Evolutionary conservation across 2,797 vertebrate species (phyloP).

Genomic region (Buceros bicornis): DNA sequence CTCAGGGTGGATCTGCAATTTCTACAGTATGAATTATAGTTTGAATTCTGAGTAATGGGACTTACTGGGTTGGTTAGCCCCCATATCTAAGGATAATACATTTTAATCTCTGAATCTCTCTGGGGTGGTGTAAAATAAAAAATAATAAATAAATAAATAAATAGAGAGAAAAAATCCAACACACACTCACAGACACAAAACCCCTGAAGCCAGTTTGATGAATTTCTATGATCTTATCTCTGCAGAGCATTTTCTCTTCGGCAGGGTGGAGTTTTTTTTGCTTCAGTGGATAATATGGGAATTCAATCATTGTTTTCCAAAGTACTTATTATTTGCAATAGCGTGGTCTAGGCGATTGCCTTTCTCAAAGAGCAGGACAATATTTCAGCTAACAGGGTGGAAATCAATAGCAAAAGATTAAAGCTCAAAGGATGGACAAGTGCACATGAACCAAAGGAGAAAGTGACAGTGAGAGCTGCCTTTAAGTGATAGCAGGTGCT

Average conservation of each 20-base stretch:
- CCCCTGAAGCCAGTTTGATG: constrained; percentile 14
- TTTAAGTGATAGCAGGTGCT: constrained; percentile 62
- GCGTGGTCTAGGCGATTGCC: constrained; percentile 19
- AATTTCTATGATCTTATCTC: constrained; percentile 46
- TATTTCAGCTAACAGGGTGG: constrained; percentile 69
- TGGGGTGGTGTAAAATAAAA: neutral
- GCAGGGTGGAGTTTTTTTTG: constrained; percentile 19
- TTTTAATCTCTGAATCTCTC: constrained; percentile 37
- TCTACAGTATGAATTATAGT: constrained; percentile 1
- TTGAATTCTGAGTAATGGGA: constrained; percentile 9
- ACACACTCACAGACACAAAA: neutral
- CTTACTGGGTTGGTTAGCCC: neutral
- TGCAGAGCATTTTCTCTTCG: constrained; percentile 32
- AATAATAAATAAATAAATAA: neutral
- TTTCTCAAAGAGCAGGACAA: constrained; percentile 53
- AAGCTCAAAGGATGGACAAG: constrained; percentile 69
- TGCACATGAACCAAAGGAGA: neutral
- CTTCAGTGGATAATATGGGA: constrained; percentile 34
- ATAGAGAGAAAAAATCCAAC: neutral
- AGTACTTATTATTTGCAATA: constrained; percentile 60
- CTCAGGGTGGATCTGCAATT: neutral
- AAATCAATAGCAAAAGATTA: constrained; percentile 76
- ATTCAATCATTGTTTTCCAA: constrained; percentile 74
- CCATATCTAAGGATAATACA: neutral
- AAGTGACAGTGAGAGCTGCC: constrained; percentile 53